Base-by-base conservation (phyloP, 2,888 invertebrate species). In the Caradrina clavipalpis region DNA sequence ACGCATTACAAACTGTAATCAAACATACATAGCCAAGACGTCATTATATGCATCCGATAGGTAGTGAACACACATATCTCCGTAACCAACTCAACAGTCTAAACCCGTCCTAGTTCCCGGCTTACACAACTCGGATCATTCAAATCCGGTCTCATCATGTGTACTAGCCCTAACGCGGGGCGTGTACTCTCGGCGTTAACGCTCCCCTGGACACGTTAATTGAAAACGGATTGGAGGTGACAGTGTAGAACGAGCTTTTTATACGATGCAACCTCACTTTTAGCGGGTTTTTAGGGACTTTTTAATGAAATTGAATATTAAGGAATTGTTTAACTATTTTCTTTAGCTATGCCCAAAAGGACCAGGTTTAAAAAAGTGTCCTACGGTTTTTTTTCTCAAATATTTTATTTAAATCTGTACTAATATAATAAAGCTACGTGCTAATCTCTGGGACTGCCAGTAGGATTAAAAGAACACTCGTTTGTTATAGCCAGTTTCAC, bases 151-250 rank as follows among this genome's bases (percentile, higher is more conserved):
- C 63, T 63, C 69, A 65, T 54, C 68, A 78, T 92, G 90, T 91
- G 88, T 80, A 86, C 89, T 73, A 78, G 68, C 86, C 91, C 84
- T 87, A 78, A 81, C 77, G 73, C 76, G 54, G 63, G 61, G 86
- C 87, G 88, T 85, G 88, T 80, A 87, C 87, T 87, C 89, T 87
- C 84, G 83, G 86, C 86, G 94, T 94, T 95, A 92, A 94, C 95
- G 95, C 92, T 93, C 80, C 91, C 92, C 92, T 93, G 94, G 91
- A 88, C 93, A 93, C 95, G 94, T 95, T 95, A 95, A 95, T 95
- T 95, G 95, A 95, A 95, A 94, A 89, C 91, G 94, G 95, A 95
- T 95, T 93, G 93, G 94, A 94, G 95, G 95, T 94, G 95, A 94
- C 95, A 95, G 93, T 93, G 95, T 94, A 94, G 93, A 94, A 94